Conservation (phyloP, 2,888 invertebrate species). For the Ectropis crepuscularia region DNA sequence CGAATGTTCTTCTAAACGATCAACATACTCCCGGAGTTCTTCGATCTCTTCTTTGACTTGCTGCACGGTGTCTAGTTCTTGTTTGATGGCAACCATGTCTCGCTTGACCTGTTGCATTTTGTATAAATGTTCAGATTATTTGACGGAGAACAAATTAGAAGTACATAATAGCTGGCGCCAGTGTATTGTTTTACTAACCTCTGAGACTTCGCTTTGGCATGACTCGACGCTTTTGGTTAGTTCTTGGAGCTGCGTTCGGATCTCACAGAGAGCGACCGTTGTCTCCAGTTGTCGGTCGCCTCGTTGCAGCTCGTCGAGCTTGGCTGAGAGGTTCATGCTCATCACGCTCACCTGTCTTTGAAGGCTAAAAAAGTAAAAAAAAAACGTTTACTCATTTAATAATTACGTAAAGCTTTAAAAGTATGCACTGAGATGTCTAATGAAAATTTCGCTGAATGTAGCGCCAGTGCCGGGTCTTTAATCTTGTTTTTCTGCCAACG, state of each 20-base stretch:
- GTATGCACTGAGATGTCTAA: slow-evolving; percentile 7
- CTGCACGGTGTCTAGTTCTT: slow-evolving; percentile 96
- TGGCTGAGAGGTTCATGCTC: slow-evolving; percentile 97
- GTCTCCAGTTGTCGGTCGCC: slow-evolving; percentile 96
- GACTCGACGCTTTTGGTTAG: slow-evolving; percentile 97
- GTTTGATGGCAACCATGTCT: slow-evolving; percentile 97
- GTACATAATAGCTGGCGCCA: no score
- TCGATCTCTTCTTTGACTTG: slow-evolving; percentile 98
- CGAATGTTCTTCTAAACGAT: slow-evolving; percentile 95
- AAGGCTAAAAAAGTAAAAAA: slow-evolving; percentile 87
- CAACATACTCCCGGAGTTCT: slow-evolving; percentile 95
- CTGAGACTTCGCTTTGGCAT: slow-evolving; percentile 96
- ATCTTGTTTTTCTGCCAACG: slow-evolving; percentile 20
- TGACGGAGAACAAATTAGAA: no score
- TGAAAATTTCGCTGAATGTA: slow-evolving; percentile 21
- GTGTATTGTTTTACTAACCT: slow-evolving; percentile 75
- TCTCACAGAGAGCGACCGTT: slow-evolving; percentile 96
- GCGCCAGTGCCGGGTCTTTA: not conserved
- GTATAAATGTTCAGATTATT: no score
- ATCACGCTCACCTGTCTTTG: slow-evolving; percentile 99
- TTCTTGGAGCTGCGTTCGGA: slow-evolving; percentile 96
- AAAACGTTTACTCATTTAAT: slow-evolving; percentile 24
- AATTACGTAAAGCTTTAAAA: not conserved
- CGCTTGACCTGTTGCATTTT: slow-evolving; percentile 88
- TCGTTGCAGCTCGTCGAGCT: slow-evolving; percentile 96